These are phyloP conservation scores for Agriopis marginaria DNA, from an alignment of 2,888 invertebrate species.

Conservation along the genomic window DNA sequence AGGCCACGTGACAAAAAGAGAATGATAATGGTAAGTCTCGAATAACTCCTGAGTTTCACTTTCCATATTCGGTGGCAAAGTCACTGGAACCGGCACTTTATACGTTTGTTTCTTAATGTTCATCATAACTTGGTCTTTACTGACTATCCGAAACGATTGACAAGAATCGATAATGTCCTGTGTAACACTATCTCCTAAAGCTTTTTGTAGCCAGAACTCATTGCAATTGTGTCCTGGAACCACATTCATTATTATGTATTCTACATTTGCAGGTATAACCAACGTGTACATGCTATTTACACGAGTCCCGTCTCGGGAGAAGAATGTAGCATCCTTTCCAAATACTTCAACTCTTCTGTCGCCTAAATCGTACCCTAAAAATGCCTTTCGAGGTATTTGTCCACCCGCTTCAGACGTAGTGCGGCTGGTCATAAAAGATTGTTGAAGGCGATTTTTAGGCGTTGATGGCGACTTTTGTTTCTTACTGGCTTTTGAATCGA, in stretches of 20 bases:
- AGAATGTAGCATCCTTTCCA: slow-evolving; percentile 74
- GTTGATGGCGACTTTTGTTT: slow-evolving; percentile 58
- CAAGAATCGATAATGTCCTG: slow-evolving; percentile 57
- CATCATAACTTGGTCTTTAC: slow-evolving; percentile 69
- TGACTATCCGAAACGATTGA: slow-evolving; percentile 73
- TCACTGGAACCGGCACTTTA: slow-evolving; percentile 47
- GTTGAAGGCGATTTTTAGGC: slow-evolving; percentile 51
- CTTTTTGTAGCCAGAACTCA: slow-evolving; percentile 75
- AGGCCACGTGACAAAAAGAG: slow-evolving; percentile 74
- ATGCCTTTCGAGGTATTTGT: slow-evolving; percentile 58
- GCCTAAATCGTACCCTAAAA: slow-evolving; percentile 75
- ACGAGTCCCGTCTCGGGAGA: slow-evolving; percentile 75
- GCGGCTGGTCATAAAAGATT: slow-evolving; percentile 43
- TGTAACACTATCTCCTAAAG: slow-evolving; percentile 60
- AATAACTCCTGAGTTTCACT: slow-evolving; percentile 47
- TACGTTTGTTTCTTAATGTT: slow-evolving; percentile 70
- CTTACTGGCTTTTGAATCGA: slow-evolving; percentile 61
- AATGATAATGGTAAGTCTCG: slow-evolving; percentile 63
- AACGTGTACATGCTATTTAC: slow-evolving; percentile 67
- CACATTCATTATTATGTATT: slow-evolving; percentile 69
- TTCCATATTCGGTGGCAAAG: slow-evolving; percentile 41
- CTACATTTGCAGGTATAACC: slow-evolving; percentile 72
- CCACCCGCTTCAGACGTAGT: slow-evolving; percentile 42
- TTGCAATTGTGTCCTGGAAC: slow-evolving; percentile 68
- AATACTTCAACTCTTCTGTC: slow-evolving; percentile 77